Evolutionary conservation across 2,888 invertebrate genomes (phyloP), one percentile per base, ranked within the genome.

Genomic region (Spisula solida): DNA sequence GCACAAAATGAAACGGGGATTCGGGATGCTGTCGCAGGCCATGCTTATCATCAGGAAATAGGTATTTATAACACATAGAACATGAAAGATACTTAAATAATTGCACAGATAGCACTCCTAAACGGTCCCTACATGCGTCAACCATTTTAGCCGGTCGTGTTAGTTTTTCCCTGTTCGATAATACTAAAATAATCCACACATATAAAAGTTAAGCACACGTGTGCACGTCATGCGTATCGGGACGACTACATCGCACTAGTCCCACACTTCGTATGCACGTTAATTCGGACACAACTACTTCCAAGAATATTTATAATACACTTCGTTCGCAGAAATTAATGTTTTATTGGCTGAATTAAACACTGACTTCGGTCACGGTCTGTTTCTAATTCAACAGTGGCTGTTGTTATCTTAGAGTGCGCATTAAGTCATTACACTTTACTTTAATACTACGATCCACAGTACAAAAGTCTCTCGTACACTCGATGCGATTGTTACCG

Each of bases 11-110:
- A 87, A 86, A 89, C 14, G 90, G 90, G 12, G 82, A 66, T 0
- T 34, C 41, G 2, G 51, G 29, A 47, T 86, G 66, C 10, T 87
- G 92, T 47, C 31, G 66, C 14, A 92, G 81, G 25, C 89, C 47
- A 31, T 66, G 75, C 10, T 75, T 86, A 55, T 82, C 83, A 10
- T 90, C 82, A 29, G 86, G 92, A 82, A 94, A 95, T 47, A 95
- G 90, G 87, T 94, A 95, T 12, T 87, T 87, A 82, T 93, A 95
- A 48, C 95, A 95, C 93, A 93, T 93, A 0, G 93, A 87, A 84
- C 94, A 94, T 2, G 94, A 88, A 55, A 92, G 88, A 18, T 92
- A 14, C 60, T 91, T 92, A 85, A 94, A 95, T 0, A 88, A 51
- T 0, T 87, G 78, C 1, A 90, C 91, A 0, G 91, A 89, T 25